Base-by-base conservation (phyloP, 2,797 vertebrate genomes). In the Epinephelus coioides region DNA sequence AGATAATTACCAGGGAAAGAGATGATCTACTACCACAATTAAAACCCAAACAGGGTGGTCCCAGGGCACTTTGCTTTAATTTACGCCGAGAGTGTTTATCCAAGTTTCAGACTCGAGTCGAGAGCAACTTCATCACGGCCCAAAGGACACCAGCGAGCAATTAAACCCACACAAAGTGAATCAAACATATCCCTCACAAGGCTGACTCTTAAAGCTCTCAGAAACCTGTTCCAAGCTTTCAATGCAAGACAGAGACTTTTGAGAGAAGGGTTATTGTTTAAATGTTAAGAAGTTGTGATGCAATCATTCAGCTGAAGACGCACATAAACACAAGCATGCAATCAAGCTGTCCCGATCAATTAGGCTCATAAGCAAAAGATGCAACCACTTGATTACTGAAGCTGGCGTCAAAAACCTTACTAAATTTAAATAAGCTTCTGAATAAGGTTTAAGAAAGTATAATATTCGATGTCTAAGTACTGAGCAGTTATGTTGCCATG, bases 1-100 rank as follows among this genome's bases (percentile, higher is more conserved):
- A 85, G 88, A 90, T 94, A 94, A 92, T 92, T 89, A 90, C 70
- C 51, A 70, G 54, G 73, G 81, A 80, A 69, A 88, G 81, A 83
- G 79, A 91, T 95, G 93, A 94, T 94, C 78, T 89, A 93, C 81
- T 73, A 71, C 84, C 70, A 79, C 91, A 91, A 93, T 95, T 94
- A 95, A 86, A 90, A 75, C 62, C 78, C 78, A 73, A 88, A 90
- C 85, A 81, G 38, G 83, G 87, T 74, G 86, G 82, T 89, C 89
- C 81, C 78, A 34, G 55, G 75, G 83, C 69, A 27, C 75, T 38
- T 49, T 56, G 64, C 78, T 86, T 89, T 83, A 63, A 92, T 89
- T 89, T 67, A 84, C 67, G 68, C 72, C n/a, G 13, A 78, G 74
- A 81, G 71, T 87, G 86, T 94, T 91, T 88, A 86, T 86, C 50